Evolutionary conservation across 2,888 invertebrate genomes (phyloP).

Genomic region (Glaucopsyche alexis): DNA sequence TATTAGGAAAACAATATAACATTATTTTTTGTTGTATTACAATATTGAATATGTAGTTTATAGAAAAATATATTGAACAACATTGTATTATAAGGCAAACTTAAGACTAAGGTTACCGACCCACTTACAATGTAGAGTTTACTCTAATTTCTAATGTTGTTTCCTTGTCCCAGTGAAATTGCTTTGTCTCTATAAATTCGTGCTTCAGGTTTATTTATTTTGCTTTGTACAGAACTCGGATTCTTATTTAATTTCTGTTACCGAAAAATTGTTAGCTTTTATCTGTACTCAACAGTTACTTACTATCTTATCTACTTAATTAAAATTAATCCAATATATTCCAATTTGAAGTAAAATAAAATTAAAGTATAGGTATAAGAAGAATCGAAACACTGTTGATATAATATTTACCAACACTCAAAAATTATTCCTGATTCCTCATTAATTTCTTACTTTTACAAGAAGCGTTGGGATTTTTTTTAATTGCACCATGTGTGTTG

Average conservation of each 20-base stretch:
- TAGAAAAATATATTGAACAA: too few species aligned
- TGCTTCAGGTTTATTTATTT: conserved; percentile 1
- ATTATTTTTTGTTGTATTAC: too few species aligned
- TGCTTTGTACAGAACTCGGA: neutral
- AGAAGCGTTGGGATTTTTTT: neutral
- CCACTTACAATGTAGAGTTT: neutral
- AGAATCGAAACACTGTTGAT: too few species aligned
- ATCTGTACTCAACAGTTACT: neutral
- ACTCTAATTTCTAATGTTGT: conserved; percentile 19
- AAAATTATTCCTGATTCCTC: neutral
- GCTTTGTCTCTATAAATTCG: conserved; percentile 16
- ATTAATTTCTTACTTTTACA: neutral
- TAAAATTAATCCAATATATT: too few species aligned
- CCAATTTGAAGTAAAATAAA: too few species aligned
- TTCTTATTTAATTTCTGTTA: neutral
- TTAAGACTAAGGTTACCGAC: too few species aligned
- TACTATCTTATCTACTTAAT: neutral
- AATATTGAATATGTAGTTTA: too few species aligned
- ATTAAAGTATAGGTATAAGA: too few species aligned
- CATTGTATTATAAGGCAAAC: too few species aligned
- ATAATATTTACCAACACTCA: too few species aligned
- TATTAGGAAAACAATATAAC: too few species aligned
- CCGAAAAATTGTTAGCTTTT: neutral
- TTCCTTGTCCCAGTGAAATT: conserved; percentile 21
- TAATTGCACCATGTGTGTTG: neutral